Evolutionary conservation across 2,113 vertebrate genomes (phyloP), one percentile per base, ranked within the genome.

Genomic region (Hyperopisus bebe): DNA sequence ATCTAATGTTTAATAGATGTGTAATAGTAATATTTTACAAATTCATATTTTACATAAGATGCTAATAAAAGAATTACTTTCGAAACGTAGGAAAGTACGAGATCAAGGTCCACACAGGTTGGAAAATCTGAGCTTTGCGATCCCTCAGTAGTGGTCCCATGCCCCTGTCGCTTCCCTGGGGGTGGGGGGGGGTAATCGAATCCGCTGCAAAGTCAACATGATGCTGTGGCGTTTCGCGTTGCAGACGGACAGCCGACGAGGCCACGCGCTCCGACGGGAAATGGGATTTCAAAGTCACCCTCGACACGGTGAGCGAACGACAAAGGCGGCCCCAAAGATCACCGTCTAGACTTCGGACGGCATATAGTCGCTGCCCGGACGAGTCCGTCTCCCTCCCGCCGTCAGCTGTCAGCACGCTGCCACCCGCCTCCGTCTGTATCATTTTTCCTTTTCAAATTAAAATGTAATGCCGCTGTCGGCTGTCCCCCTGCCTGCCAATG

Each of bases 261-360:
- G 7, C 35, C 88, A 50, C 88, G 42, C 88, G 88, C 58, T 51
- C 46, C 42, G 66, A 88, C 47, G 87, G 44, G 80, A 88, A 92
- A 92, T 92, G 5, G 93, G 90, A 92, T 92, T 89, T 92, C 86
- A 86, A 86, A 93, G 62, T 92, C 90, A 48, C 89, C 91, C 87
- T 89, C 48, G 91, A 31, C 15, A 1, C 83, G 84, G 89, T 83
- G 89, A 90, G 31, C 87, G 90, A 90, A 90, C 89, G 91, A 51
- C 15, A 17, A 88, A 88, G 88, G 10, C 1, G 44, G 44, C 47
- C 13, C 44, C 10, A 8, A 86, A 47, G n/a, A 86, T 17, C 46
- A 11, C 19, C 11, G 42, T n/a, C 83, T 27, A 15, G 13, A 35
- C 35, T 15, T 15, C 11, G 31, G 39, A 44, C 44, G 47, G 44